Conservation (phyloP, 1,140 invertebrate species). For the Lucilia cuprina region DNA sequence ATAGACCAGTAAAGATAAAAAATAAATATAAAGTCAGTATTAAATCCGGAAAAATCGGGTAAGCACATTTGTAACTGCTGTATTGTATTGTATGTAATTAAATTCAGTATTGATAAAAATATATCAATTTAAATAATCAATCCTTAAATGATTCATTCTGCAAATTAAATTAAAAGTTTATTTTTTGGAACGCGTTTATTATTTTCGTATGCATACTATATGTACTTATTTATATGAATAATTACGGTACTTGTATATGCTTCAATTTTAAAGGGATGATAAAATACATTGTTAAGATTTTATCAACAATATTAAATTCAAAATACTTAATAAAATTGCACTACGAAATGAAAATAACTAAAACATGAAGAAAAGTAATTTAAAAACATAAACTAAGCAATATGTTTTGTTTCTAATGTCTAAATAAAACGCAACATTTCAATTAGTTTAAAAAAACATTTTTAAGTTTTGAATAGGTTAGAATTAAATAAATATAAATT, state of each 20-base stretch:
- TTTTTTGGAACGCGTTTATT: neutral
- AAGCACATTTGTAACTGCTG: no score
- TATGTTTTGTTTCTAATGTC: neutral
- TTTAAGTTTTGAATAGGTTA: neutral
- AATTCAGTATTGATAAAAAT: no score
- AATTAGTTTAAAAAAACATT: neutral
- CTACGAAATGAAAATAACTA: neutral
- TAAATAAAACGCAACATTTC: neutral
- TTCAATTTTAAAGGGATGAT: slow-evolving; percentile 21
- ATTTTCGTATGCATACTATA: no score
- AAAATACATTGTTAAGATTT: slow-evolving; percentile 10
- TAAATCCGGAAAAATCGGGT: no score
- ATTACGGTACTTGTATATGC: neutral
- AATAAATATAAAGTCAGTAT: no score
- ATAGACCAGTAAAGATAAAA: no score
- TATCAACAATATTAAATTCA: slow-evolving; percentile 16
- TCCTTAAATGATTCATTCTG: no score
- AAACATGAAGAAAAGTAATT: neutral
- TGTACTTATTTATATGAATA: neutral
- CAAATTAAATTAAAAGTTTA: no score
- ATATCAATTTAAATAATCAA: no score
- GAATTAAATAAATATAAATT: no score
- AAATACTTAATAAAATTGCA: neutral
- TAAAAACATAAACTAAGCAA: neutral
- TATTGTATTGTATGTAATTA: no score